These are phyloP conservation scores for Corythornis leucogaster DNA, from an alignment of 2,797 vertebrate genomes.

Conservation along the genomic window DNA sequence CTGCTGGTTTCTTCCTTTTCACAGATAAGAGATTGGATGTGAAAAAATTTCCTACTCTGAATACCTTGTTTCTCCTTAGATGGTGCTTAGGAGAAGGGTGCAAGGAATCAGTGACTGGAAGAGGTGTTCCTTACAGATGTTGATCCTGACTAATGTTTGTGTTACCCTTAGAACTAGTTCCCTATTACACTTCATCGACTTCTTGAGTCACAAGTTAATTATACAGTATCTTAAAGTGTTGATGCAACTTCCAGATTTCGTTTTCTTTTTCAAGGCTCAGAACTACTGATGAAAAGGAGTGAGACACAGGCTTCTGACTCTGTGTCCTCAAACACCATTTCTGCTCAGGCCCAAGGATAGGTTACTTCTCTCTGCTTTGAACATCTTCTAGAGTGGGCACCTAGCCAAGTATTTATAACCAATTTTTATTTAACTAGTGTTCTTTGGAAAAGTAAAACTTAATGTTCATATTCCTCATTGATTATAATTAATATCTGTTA, in stretches of 20 bases:
- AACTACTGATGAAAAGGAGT: not conserved
- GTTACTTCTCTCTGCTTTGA: not conserved
- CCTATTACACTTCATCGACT: not conserved
- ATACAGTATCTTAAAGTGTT: not conserved
- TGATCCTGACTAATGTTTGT: not conserved
- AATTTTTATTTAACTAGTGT: not conserved
- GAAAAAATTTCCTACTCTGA: not conserved
- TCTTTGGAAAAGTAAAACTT: not conserved
- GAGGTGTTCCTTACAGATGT: not conserved
- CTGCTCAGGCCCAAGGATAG: not conserved
- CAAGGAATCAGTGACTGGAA: not conserved
- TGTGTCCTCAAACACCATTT: not conserved
- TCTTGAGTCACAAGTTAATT: not conserved
- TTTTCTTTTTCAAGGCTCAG: not conserved
- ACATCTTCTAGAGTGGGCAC: not conserved
- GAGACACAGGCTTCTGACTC: not conserved
- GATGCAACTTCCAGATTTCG: not conserved
- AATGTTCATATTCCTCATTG: not conserved
- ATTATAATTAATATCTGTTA: not conserved
- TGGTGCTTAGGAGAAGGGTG: conserved; percentile 2
- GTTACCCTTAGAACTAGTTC: not conserved
- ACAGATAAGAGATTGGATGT: not conserved
- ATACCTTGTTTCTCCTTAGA: not conserved
- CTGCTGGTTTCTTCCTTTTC: not conserved
- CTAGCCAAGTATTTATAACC: not conserved